Conservation (phyloP, 2,113 vertebrate species). For the Alligator sinensis region DNA sequence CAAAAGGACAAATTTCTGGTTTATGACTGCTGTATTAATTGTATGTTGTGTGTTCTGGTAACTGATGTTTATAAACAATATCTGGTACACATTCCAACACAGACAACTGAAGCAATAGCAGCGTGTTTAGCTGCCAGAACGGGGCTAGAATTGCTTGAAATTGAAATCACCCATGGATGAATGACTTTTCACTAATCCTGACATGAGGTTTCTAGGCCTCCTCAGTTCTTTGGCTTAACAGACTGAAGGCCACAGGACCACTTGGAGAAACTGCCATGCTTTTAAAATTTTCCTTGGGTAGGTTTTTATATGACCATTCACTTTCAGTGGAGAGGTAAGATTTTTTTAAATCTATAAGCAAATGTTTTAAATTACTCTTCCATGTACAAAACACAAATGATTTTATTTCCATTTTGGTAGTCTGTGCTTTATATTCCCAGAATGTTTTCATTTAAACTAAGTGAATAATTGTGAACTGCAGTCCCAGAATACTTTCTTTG, state of each 20-base stretch:
- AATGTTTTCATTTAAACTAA: no score
- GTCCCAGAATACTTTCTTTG: no score
- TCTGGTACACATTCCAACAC: constrained; percentile 65
- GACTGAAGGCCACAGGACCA: not conserved
- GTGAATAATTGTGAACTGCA: no score
- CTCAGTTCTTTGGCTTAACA: fast-evolving
- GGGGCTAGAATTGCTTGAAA: not conserved
- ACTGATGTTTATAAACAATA: constrained; percentile 54
- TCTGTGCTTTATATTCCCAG: no score
- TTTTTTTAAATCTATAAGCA: not conserved
- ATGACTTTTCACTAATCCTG: not conserved
- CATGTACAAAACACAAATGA: not conserved
- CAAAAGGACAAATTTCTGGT: not conserved
- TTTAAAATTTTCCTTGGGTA: not conserved
- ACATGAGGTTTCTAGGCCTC: not conserved
- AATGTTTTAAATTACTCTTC: not conserved
- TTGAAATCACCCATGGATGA: not conserved
- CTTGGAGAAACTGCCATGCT: not conserved
- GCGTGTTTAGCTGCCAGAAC: constrained; percentile 42
- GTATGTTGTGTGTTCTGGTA: constrained; percentile 64
- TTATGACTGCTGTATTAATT: constrained; percentile 41
- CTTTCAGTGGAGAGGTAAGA: not conserved
- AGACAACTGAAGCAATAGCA: constrained; percentile 43
- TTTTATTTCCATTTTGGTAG: no score
- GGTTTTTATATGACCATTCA: not conserved